These are phyloP conservation scores for Zaprionus lineosus DNA, from an alignment of 2,888 invertebrate species.

Conservation along the genomic window DNA sequence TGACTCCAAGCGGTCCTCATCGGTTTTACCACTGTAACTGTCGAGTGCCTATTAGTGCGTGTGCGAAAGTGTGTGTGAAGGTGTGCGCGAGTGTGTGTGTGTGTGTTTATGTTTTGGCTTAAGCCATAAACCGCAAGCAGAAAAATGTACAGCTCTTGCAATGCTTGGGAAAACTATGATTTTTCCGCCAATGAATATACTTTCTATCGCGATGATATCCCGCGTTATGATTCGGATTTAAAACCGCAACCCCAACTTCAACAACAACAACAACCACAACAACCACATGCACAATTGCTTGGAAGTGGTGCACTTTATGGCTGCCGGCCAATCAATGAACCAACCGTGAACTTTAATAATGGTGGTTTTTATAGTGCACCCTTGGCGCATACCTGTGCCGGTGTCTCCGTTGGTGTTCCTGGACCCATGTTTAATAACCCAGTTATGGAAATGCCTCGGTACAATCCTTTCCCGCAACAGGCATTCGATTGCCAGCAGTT, in stretches of 20 bases:
- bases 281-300: slow-evolving; percentile 17
- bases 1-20: slow-evolving; percentile 29
- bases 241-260: slow-evolving; percentile 35
- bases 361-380: slow-evolving; percentile 41
- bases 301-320: slow-evolving; percentile 37
- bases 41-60: slow-evolving; percentile 9
- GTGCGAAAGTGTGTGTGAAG: slow-evolving; percentile 10
- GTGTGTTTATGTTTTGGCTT: slow-evolving; percentile 36
- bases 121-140: slow-evolving; percentile 10
- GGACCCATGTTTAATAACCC: slow-evolving; percentile 16
- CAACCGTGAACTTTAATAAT: slow-evolving; percentile 62
- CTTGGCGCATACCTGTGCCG: neutral
- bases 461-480: slow-evolving; percentile 63
- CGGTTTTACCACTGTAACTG: slow-evolving; percentile 20
- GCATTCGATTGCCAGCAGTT: slow-evolving; percentile 17
- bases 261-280: slow-evolving; percentile 20
- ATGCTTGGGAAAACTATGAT: slow-evolving; percentile 63
- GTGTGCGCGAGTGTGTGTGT: slow-evolving; percentile 9
- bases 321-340: slow-evolving; percentile 51
- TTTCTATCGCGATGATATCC: slow-evolving; percentile 59
- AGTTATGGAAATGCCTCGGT: slow-evolving; percentile 28
- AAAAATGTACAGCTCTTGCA: slow-evolving; percentile 54
- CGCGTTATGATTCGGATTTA: slow-evolving; percentile 44
- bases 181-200: slow-evolving; percentile 60
- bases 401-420: neutral